Percentiles rank a stretch among this genome's conserved stretches.
Conservation (phyloP, 1,140 invertebrate genomes). For the Lithobius niger region DNA sequence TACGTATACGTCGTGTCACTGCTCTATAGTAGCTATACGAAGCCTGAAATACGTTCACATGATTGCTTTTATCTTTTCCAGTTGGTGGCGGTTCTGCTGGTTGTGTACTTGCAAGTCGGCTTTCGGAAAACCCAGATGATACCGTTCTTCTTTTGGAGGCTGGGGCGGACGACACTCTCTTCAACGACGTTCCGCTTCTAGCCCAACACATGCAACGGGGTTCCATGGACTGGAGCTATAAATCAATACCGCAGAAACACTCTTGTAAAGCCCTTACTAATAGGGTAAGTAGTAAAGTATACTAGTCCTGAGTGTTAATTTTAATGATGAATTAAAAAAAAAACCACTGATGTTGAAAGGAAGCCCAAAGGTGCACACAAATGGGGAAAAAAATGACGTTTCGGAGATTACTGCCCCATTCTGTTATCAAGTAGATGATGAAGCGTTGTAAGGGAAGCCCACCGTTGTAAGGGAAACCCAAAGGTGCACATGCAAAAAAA, state of each 20-base stretch:
- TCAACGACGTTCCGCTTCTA: conserved; percentile 71
- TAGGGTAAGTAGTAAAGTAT: conserved; percentile 21
- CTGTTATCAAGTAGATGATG: too few relatives aligned
- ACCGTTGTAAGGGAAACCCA: too few relatives aligned
- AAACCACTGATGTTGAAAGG: too few relatives aligned
- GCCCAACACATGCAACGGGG: conserved; percentile 75
- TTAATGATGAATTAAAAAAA: too few relatives aligned
- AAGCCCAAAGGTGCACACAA: too few relatives aligned
- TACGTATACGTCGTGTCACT: too few relatives aligned
- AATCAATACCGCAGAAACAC: conserved; percentile 70
- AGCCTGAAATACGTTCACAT: conserved; percentile 6
- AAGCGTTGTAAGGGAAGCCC: too few relatives aligned
- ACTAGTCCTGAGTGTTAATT: too few relatives aligned
- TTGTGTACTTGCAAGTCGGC: conserved; percentile 78
- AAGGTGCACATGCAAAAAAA: too few relatives aligned
- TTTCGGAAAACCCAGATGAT: conserved; percentile 50
- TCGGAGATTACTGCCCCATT: too few relatives aligned
- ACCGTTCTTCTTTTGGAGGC: conserved; percentile 70
- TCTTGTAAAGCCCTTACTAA: conserved; percentile 54
- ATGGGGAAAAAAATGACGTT: too few relatives aligned
- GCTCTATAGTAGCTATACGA: too few relatives aligned
- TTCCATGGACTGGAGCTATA: conserved; percentile 81
- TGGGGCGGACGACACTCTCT: conserved; percentile 76
- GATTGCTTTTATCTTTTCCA: conserved; percentile 36
- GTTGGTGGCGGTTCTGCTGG: conserved; percentile 88